Evolutionary conservation across 1,140 invertebrate species (phyloP).

Genomic region (Calliphora vicina): DNA sequence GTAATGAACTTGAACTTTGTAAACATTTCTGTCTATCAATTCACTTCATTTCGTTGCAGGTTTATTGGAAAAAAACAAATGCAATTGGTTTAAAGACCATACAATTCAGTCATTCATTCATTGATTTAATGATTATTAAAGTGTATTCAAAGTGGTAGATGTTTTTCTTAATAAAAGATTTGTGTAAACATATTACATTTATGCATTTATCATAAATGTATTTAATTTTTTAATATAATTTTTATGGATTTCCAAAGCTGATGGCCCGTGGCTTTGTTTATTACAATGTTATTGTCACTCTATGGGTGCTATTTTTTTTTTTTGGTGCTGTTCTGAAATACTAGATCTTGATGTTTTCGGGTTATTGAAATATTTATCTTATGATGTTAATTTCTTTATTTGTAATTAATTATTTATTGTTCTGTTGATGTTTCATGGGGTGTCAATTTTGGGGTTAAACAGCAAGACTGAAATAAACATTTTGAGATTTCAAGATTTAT

Average conservation of each 20-base stretch:
- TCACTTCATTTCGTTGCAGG: not conserved
- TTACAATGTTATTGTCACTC: conserved; percentile 14
- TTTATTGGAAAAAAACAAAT: not conserved
- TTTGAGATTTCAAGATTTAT: too few relatives aligned
- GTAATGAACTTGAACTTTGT: conserved; percentile 28
- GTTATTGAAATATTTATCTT: conserved; percentile 13
- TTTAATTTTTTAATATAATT: conserved; percentile 2
- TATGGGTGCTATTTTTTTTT: conserved; percentile 7
- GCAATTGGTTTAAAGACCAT: not conserved
- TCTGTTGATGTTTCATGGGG: too few relatives aligned
- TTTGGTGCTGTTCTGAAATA: not conserved
- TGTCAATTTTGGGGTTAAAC: too few relatives aligned
- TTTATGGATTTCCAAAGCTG: not conserved
- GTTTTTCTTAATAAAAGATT: not conserved
- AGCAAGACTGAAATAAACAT: too few relatives aligned
- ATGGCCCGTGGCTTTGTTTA: conserved; percentile 11
- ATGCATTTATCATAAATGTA: conserved; percentile 17
- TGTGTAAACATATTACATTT: conserved; percentile 1
- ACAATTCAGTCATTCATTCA: too few relatives aligned
- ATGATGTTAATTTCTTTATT: too few relatives aligned
- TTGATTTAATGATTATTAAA: not conserved
- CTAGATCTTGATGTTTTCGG: too few relatives aligned
- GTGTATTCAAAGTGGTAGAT: too few relatives aligned
- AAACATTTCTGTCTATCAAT: conserved; percentile 6
- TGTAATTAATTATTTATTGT: too few relatives aligned